These are phyloP conservation scores for Gnathonemus echidnorhynchus DNA, from an alignment of 2,113 vertebrate genomes.

Conservation along the genomic window DNA sequence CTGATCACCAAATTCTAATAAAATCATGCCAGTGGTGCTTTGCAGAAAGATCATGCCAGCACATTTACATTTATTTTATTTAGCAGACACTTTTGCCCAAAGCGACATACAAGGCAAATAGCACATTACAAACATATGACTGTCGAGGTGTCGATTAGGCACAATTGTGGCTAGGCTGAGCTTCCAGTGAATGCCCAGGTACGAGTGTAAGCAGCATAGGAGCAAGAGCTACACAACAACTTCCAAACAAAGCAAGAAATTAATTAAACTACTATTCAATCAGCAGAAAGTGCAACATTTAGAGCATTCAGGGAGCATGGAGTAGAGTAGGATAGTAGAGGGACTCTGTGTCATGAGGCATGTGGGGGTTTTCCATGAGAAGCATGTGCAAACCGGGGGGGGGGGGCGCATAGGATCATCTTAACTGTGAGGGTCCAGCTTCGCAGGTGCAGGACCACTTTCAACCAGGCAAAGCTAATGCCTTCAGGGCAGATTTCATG, in stretches of 20 bases:
- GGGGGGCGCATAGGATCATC: background rate
- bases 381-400: background rate
- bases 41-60: background rate
- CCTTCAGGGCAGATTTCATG: background rate
- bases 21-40: background rate
- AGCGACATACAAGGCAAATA: background rate
- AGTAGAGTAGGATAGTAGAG: background rate
- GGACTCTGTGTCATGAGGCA: background rate
- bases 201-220: background rate
- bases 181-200: background rate
- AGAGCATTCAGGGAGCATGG: background rate
- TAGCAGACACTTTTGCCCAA: background rate
- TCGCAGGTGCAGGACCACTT: background rate
- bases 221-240: background rate
- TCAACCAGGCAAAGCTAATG: background rate
- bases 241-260: background rate
- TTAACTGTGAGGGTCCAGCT: background rate
- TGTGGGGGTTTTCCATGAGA: background rate
- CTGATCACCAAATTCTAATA: no score
- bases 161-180: background rate
- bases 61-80: background rate
- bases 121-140: background rate
- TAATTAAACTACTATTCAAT: background rate
- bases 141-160: background rate
- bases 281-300: background rate